Evolutionary conservation across 1,140 invertebrate genomes (phyloP).

Genomic region (Pogonognathellus flavescens): DNA sequence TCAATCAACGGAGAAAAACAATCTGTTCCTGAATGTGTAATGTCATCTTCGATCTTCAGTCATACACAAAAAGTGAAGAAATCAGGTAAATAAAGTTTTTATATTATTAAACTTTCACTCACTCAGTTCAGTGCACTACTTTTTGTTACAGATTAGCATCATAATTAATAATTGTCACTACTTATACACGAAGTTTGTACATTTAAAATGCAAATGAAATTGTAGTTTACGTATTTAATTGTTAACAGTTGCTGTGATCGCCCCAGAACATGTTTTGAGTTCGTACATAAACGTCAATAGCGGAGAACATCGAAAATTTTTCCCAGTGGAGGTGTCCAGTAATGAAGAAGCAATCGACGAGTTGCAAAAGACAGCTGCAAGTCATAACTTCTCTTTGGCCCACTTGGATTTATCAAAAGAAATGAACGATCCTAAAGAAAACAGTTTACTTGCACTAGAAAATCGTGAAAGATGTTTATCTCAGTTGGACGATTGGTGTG

Average conservation of each 20-base stretch:
- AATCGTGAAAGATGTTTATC: constrained; percentile 51
- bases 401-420: constrained; percentile 61
- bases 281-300: not conserved
- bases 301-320: constrained; percentile 16
- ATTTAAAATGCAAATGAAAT: not conserved
- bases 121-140: not conserved
- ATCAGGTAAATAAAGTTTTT: not conserved
- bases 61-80: constrained; percentile 38
- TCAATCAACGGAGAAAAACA: not conserved
- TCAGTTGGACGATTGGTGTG: constrained; percentile 59
- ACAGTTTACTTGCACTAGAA: not conserved
- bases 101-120: too few species aligned
- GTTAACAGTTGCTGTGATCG: constrained; percentile 1
- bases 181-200: not conserved
- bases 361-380: constrained; percentile 53
- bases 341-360: constrained; percentile 61
- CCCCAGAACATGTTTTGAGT: not conserved
- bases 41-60: not conserved
- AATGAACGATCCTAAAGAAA: constrained; percentile 38
- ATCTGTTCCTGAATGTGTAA: constrained; percentile 17
- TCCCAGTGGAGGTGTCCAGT: not conserved
- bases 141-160: too few species aligned
- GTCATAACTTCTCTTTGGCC: constrained; percentile 63
- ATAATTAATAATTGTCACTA: not conserved
- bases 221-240: not conserved